phyloP scores from a whole-genome alignment of 2,113 vertebrate species.

The Nothocercus nigrocapillus region DNA sequence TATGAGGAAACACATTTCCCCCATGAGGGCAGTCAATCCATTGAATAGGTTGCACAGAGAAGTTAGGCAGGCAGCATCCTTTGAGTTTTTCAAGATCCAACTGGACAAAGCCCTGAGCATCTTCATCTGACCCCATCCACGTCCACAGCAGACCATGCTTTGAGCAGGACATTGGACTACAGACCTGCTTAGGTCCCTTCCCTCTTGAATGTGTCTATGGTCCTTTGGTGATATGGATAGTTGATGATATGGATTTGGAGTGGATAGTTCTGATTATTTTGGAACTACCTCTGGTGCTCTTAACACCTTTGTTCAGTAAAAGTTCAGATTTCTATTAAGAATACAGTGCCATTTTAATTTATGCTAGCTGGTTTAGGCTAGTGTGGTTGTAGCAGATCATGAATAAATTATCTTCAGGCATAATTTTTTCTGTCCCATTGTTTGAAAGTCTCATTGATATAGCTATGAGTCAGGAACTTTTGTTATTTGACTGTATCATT shows the following conservation, averaged over 20 bases:
- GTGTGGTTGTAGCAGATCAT: neutral
- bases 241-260: too few species aligned
- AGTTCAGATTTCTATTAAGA: neutral
- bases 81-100: neutral
- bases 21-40: neutral
- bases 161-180: neutral
- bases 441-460: too few species aligned
- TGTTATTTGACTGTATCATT: too few species aligned
- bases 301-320: neutral
- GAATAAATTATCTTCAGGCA: neutral
- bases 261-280: neutral
- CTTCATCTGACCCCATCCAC: neutral
- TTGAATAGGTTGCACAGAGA: neutral
- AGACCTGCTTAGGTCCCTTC: neutral
- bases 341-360: neutral
- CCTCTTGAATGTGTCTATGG: neutral
- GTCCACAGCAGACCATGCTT: neutral
- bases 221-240: neutral
- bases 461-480: too few species aligned
- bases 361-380: neutral
- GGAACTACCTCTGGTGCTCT: accelerated
- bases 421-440: too few species aligned
- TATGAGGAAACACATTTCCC: neutral
- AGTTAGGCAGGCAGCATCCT: neutral
- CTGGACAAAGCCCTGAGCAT: neutral